Percentiles rank a stretch among this genome's conserved stretches.
phyloP scores from a whole-genome alignment of 2,888 invertebrate species.

The Calliscelio sp. region DNA sequence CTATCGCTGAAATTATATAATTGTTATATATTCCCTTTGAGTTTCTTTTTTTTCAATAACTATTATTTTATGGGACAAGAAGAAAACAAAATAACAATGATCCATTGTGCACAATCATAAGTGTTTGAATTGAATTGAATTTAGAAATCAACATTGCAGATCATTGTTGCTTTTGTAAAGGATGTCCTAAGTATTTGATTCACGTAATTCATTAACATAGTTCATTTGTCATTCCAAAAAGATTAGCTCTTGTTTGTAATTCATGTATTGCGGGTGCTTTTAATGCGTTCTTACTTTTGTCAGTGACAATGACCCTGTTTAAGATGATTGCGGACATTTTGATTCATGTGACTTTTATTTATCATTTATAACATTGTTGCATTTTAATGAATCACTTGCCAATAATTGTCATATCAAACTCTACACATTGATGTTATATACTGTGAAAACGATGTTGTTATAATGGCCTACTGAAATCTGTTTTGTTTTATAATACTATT shows the following conservation, averaged over 20 bases:
- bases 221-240: conserved; percentile 31
- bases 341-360: conserved; percentile 48
- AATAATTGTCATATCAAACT: conserved; percentile 49
- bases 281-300: conserved; percentile 60
- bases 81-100: conserved; percentile 32
- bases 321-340: conserved; percentile 49
- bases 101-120: too few relatives aligned
- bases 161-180: conserved; percentile 44
- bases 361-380: conserved; percentile 45
- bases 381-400: conserved; percentile 45
- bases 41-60: conserved; percentile 33
- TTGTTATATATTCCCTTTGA: conserved; percentile 22
- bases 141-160: background rate
- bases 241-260: conserved; percentile 56
- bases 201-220: conserved; percentile 50
- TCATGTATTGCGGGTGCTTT: conserved; percentile 72
- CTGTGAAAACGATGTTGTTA: conserved; percentile 22
- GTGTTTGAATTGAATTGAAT: background rate
- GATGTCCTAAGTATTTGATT: conserved; percentile 30
- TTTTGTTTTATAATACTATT: too few relatives aligned
- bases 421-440: conserved; percentile 20
- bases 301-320: conserved; percentile 55
- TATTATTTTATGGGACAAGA: conserved; percentile 13
- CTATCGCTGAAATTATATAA: conserved; percentile 32
- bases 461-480: too few relatives aligned